Base-by-base conservation (phyloP, 2,888 invertebrate genomes). In the Oxycera nigricornis region DNA sequence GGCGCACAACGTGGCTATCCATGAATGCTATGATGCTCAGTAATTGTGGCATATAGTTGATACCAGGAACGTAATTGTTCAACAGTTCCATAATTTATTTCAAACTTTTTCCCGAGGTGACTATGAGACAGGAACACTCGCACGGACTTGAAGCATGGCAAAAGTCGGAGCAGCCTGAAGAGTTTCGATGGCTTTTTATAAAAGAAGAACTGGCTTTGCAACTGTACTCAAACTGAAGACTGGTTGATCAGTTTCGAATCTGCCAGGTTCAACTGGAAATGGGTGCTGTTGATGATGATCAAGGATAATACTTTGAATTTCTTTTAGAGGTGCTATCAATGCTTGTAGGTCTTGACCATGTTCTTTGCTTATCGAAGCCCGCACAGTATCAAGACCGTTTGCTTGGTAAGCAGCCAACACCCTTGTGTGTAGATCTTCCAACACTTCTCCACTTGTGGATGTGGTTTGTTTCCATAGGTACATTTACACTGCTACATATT, bases 251-350 rank as follows among this genome's bases (percentile, higher is more conserved):
- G 82, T 80, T 0, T n/a, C n/a, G n/a, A n/a, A n/a, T n/a, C n/a
- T n/a, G n/a, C n/a, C n/a, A n/a, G n/a, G n/a, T n/a, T n/a, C n/a
- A n/a, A n/a, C n/a, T n/a, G n/a, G n/a, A n/a, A n/a, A n/a, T n/a
- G n/a, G n/a, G n/a, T n/a, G n/a, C n/a, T n/a, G n/a, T n/a, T n/a
- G n/a, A n/a, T n/a, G n/a, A 24, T 81, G 80, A 24, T 80, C 78
- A 6, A 82, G 75, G 2, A 83, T 77, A 1, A 80, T 80, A 39
- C 79, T 79, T 77, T 86, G 84, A n/a, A 87, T 79, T 74, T 84
- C 83, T 65, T 81, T 81, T 3, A 85, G 81, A 1, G 86, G 86
- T 50, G 81, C 78, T 0, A 84, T 79, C 17, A 86, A 80, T 75
- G 82, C 82, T 39, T 83, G 79, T 11, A 85, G 78, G 30, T 81